These are phyloP conservation scores for Yponomeuta cagnagella DNA, from an alignment of 2,888 invertebrate species.

Conservation along the genomic window DNA sequence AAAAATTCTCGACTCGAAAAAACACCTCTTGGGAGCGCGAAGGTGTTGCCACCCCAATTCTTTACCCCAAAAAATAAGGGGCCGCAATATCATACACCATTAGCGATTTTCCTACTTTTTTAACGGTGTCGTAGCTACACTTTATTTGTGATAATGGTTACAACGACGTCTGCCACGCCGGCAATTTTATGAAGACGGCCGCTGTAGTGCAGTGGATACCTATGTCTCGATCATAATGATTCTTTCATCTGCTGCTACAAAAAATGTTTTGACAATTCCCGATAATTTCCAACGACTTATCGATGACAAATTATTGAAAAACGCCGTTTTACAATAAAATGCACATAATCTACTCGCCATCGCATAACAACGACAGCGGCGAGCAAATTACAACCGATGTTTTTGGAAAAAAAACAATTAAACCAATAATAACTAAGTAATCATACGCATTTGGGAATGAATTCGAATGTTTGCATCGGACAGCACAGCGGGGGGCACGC, in stretches of 20 bases:
- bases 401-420: conserved; percentile 54
- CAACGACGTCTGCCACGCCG: conserved; percentile 8
- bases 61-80: conserved; percentile 63
- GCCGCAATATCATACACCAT: conserved; percentile 78
- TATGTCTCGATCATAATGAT: background rate
- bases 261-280: background rate
- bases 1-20: conserved; percentile 45
- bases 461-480: conserved; percentile 28
- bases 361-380: conserved; percentile 19
- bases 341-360: background rate
- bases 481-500: conserved; percentile 48
- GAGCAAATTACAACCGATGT: conserved; percentile 33
- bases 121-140: conserved; percentile 64
- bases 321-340: conserved; percentile 1
- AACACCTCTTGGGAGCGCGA: conserved; percentile 67
- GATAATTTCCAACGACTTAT: background rate
- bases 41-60: conserved; percentile 71
- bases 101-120: conserved; percentile 75
- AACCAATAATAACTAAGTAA: conserved; percentile 43
- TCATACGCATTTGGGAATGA: conserved; percentile 11
- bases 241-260: background rate
- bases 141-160: conserved; percentile 19
- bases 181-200: conserved; percentile 13
- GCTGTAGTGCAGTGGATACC: background rate
- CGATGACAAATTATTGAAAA: background rate